These are phyloP conservation scores for Oryzias woworae DNA, from an alignment of 2,113 vertebrate genomes.

Conservation along the genomic window DNA sequence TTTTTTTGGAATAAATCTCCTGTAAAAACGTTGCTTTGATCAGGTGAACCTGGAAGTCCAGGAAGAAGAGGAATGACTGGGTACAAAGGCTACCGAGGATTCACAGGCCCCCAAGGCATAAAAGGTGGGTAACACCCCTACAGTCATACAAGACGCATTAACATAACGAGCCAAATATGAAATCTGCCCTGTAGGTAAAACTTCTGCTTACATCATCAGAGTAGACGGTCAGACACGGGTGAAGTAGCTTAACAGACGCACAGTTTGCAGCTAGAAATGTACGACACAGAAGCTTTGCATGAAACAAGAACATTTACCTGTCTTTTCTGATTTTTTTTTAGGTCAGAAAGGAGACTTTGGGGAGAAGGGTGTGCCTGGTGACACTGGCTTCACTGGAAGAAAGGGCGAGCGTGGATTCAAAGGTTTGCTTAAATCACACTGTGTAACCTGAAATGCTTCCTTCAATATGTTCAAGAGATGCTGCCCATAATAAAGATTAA, in stretches of 20 bases:
- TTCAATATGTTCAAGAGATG: not conserved
- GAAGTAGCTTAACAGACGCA: too few relatives aligned
- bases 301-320: not conserved
- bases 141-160: not conserved
- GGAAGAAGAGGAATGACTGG: constrained; percentile 68
- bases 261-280: too few relatives aligned
- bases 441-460: not conserved
- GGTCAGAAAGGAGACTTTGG: constrained; percentile 74
- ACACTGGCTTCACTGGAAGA: constrained; percentile 43
- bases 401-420: constrained; percentile 69
- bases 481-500: not conserved
- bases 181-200: not conserved
- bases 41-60: constrained; percentile 68
- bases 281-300: not conserved
- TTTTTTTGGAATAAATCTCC: not conserved
- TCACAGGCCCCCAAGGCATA: constrained; percentile 57
- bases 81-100: constrained; percentile 58
- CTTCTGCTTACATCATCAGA: not conserved
- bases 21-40: not conserved
- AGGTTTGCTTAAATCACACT: constrained; percentile 54
- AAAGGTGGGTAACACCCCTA: constrained; percentile 63
- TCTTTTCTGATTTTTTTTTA: constrained; percentile 22
- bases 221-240: not conserved
- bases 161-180: not conserved
- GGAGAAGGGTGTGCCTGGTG: constrained; percentile 53